phyloP scores from a whole-genome alignment of 2,888 invertebrate genomes.

The Cephus sareptanus region DNA sequence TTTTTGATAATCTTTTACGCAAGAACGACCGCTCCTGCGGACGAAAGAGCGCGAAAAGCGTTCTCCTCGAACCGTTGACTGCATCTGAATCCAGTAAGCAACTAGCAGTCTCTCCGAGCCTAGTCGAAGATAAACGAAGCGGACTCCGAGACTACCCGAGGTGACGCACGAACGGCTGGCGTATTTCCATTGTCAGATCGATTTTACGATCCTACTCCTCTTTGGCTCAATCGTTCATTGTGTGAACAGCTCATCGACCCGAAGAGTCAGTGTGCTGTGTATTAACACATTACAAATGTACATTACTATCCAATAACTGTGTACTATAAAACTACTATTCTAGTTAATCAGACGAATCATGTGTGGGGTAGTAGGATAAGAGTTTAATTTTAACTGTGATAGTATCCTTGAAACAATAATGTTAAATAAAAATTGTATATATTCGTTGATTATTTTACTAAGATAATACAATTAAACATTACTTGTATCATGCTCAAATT shows the following conservation, averaged over 20 bases:
- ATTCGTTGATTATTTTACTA: too few relatives aligned
- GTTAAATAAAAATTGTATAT: neutral
- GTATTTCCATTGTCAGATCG: constrained; percentile 21
- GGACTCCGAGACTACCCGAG: neutral
- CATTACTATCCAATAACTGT: too few relatives aligned
- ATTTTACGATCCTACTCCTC: neutral
- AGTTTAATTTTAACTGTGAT: too few relatives aligned
- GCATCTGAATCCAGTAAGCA: constrained; percentile 21
- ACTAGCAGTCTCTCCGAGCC: neutral
- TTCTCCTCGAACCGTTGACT: constrained; percentile 34
- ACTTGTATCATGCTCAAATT: too few relatives aligned
- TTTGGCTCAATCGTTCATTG: neutral
- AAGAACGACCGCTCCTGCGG: constrained; percentile 33
- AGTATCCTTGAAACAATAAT: neutral
- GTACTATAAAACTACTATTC: too few relatives aligned
- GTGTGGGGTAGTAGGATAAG: too few relatives aligned
- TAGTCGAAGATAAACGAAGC: constrained; percentile 20
- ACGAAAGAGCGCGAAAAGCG: constrained; percentile 33
- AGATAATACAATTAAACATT: too few relatives aligned
- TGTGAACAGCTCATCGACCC: neutral
- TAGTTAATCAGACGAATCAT: too few relatives aligned
- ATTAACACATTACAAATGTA: too few relatives aligned
- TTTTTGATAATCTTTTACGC: constrained; percentile 9
- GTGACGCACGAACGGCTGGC: constrained; percentile 35
- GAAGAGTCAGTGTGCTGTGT: neutral